Conservation (phyloP, 2,888 invertebrate genomes). For the Diaprepes abbreviatus region DNA sequence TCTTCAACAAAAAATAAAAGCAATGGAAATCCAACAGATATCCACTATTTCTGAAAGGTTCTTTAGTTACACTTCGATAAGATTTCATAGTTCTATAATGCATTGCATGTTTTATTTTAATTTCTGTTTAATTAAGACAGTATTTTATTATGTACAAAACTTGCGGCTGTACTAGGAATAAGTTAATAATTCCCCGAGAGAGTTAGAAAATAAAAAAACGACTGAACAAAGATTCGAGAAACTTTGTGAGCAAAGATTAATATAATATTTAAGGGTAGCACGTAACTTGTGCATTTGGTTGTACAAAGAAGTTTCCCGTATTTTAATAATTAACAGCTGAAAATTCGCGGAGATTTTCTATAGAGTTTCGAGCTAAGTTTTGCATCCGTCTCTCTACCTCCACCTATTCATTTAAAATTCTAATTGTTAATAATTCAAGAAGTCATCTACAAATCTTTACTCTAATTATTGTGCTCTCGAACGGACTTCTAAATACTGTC, state of each 20-base stretch:
- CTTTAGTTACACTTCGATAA: too few relatives aligned
- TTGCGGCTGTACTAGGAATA: too few relatives aligned
- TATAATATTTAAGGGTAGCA: constrained; percentile 28
- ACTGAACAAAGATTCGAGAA: constrained; percentile 13
- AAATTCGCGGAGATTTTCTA: constrained; percentile 30
- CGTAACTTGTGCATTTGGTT: constrained; percentile 30
- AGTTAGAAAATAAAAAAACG: background rate
- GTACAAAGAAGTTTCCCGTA: constrained; percentile 30
- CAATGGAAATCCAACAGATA: too few relatives aligned
- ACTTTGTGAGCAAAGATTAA: constrained; percentile 32
- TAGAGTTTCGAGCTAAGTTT: constrained; percentile 22
- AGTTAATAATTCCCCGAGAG: background rate
- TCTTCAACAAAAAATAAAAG: too few relatives aligned
- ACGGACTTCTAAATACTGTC: constrained; percentile 14
- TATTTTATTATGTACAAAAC: too few relatives aligned
- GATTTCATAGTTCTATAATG: too few relatives aligned
- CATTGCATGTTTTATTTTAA: too few relatives aligned
- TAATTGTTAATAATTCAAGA: constrained; percentile 41
- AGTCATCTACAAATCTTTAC: constrained; percentile 48
- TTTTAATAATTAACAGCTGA: constrained; percentile 37
- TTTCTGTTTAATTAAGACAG: too few relatives aligned
- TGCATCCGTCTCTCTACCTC: constrained; percentile 26
- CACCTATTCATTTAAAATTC: constrained; percentile 43
- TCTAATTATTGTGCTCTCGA: constrained; percentile 42
- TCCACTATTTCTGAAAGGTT: too few relatives aligned